phyloP scores from a whole-genome alignment of 1,140 invertebrate genomes.

The Megalonaias nervosa region DNA sequence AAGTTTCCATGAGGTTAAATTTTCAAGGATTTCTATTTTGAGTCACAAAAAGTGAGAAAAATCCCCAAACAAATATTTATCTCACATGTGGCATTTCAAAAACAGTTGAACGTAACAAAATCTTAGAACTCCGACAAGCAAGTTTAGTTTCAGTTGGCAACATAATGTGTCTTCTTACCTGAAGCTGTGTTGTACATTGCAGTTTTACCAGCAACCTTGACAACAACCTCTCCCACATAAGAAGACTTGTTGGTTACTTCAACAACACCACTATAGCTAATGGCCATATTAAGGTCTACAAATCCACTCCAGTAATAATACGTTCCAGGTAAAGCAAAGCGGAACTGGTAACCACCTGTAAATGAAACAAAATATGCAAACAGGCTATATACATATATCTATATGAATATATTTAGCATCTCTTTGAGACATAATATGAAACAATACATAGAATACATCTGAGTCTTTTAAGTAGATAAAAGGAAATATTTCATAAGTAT shows the following conservation, averaged over 20 bases:
- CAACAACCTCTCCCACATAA: conserved; percentile 15
- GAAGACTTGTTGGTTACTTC: conserved; percentile 34
- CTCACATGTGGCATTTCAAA: neutral
- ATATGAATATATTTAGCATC: no score
- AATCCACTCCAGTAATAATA: conserved; percentile 59
- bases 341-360: conserved; percentile 47
- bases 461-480: no score
- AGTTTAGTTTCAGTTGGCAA: neutral
- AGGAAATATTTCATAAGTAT: no score
- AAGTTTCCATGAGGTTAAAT: no score
- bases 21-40: no score
- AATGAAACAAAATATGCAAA: conserved; percentile 3
- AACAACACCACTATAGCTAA: conserved; percentile 47
- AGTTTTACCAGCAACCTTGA: conserved; percentile 39
- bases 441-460: no score
- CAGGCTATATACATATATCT: no score
- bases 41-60: neutral
- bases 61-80: neutral
- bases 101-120: neutral
- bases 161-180: neutral
- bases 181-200: conserved; percentile 36
- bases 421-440: no score
- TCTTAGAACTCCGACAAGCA: neutral
- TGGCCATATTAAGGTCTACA: conserved; percentile 38
- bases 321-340: conserved; percentile 49